Evolutionary conservation across 1,140 invertebrate species (phyloP).

Genomic region (Formica selysi): DNA sequence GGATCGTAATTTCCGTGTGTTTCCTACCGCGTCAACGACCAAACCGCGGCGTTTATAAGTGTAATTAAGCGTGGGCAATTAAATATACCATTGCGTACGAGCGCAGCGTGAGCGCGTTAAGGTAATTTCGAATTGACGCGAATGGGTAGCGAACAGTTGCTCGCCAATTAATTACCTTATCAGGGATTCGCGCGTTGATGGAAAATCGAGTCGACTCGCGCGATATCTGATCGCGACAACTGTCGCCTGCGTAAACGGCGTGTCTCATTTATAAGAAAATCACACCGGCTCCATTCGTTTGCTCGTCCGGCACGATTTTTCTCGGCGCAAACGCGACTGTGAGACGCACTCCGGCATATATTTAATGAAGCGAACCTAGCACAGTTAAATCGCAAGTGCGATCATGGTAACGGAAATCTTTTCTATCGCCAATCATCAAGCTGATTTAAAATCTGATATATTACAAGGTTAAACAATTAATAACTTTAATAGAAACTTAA

Average conservation of each 20-base stretch:
- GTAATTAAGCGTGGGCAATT: conserved; percentile 68
- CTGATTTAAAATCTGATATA: not conserved
- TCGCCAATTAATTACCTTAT: conserved; percentile 65
- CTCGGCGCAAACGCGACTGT: not conserved
- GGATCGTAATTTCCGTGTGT: conserved; percentile 36
- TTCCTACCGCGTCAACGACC: conserved; percentile 5
- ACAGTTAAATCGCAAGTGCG: not conserved
- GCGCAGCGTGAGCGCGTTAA: conserved; percentile 53
- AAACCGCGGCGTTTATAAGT: not conserved
- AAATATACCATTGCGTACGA: conserved; percentile 48
- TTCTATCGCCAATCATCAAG: not conserved
- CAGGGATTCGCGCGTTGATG: conserved; percentile 46
- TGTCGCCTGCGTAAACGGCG: conserved; percentile 6
- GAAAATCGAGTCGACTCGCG: conserved; percentile 50
- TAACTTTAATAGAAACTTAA: too few species aligned
- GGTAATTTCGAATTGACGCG: conserved; percentile 36
- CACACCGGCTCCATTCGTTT: not conserved
- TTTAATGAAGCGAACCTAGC: conserved; percentile 4
- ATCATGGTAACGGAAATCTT: not conserved
- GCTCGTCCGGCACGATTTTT: conserved; percentile 28
- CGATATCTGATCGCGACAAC: conserved; percentile 45
- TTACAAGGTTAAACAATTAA: too few species aligned
- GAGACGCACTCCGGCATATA: not conserved
- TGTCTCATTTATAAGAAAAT: conserved; percentile 51
- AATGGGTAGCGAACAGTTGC: conserved; percentile 37